Evolutionary conservation across 2,888 invertebrate genomes (phyloP).

Genomic region (Cataglyphis altisquamis): DNA sequence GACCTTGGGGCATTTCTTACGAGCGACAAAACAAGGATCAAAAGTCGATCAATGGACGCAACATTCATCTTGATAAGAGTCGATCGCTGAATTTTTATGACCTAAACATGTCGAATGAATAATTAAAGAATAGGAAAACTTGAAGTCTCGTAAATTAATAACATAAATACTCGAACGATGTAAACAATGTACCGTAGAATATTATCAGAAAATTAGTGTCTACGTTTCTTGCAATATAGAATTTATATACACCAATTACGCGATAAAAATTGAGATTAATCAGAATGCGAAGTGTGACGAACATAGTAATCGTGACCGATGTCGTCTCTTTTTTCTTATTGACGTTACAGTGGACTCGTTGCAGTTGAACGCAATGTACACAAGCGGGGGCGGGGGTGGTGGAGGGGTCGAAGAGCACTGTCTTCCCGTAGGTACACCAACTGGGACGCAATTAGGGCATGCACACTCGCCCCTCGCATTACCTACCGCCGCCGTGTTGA

Average conservation of each 20-base stretch:
- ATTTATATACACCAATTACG: not conserved
- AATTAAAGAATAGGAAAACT: not conserved
- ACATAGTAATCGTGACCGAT: constrained; percentile 35
- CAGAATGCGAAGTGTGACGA: not conserved
- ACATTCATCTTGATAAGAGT: constrained; percentile 27
- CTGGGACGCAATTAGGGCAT: constrained; percentile 80
- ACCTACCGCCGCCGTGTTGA: constrained; percentile 87
- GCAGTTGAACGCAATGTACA: constrained; percentile 82
- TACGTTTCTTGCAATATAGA: not conserved
- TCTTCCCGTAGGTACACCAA: constrained; percentile 78
- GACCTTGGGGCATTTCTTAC: constrained; percentile 6
- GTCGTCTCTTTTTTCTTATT: constrained; percentile 54
- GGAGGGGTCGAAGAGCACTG: constrained; percentile 80
- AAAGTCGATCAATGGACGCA: constrained; percentile 7
- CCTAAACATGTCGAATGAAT: not conserved
- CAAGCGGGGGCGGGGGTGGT: constrained; percentile 79
- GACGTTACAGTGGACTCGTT: constrained; percentile 83
- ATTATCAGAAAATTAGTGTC: not conserved
- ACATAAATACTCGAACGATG: not conserved
- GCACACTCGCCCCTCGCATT: constrained; percentile 86
- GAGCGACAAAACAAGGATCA: constrained; percentile 19
- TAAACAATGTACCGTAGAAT: not conserved
- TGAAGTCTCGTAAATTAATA: not conserved
- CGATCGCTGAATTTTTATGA: constrained; percentile 14
- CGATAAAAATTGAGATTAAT: not conserved